Evolutionary conservation across 2,797 vertebrate genomes (phyloP).

Genomic region (Pseudocheirus occidentalis): DNA sequence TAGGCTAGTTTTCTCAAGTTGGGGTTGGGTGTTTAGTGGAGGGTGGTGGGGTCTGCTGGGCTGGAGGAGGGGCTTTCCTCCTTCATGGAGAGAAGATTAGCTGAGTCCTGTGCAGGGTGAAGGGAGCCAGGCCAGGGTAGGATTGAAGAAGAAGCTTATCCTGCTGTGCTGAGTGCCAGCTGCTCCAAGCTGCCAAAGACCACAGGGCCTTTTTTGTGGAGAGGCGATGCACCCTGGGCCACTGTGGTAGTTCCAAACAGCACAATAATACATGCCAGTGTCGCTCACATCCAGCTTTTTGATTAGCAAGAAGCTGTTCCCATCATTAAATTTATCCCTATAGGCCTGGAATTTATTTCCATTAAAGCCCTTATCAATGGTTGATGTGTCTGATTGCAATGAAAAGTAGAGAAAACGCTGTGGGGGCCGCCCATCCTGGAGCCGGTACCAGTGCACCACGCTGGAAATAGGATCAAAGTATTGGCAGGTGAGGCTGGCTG

Average conservation of each 20-base stretch:
- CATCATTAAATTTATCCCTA: background rate
- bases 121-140: background rate
- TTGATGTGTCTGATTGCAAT: background rate
- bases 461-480: no score
- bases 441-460: background rate
- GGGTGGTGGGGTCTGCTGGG: background rate
- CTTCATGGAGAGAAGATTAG: background rate
- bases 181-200: background rate
- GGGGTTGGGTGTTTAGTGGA: background rate
- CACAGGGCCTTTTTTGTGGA: background rate
- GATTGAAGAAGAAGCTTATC: background rate
- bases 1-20: background rate
- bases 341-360: background rate
- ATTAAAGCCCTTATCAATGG: background rate
- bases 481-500: background rate
- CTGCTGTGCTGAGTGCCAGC: background rate
- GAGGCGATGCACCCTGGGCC: no score
- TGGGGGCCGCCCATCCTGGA: background rate
- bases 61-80: background rate
- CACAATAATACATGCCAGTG: slow-evolving; percentile 30
- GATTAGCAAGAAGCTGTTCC: background rate
- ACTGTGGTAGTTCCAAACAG: slow-evolving; percentile 3
- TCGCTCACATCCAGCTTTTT: background rate
- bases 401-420: background rate
- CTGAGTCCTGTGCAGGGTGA: background rate